A percentile compares a stretch with the other conserved stretches of the same genome.
These are phyloP conservation scores for Loris lydekkerianus DNA, from an alignment of 2,797 vertebrate species.

Conservation along the genomic window DNA sequence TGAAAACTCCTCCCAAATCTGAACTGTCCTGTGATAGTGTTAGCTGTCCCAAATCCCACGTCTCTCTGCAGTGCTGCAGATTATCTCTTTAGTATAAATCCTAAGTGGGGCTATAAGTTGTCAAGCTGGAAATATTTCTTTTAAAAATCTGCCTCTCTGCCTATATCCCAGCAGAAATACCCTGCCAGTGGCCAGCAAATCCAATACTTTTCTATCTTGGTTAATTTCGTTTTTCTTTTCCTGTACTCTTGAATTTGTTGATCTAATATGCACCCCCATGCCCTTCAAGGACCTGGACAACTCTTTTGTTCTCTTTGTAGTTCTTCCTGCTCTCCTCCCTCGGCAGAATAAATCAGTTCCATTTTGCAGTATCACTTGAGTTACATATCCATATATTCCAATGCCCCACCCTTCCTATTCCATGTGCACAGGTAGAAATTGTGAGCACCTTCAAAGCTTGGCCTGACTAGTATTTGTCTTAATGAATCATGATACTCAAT, in stretches of 20 bases:
- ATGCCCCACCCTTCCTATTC: rapidly evolving
- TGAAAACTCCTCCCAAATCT: not conserved
- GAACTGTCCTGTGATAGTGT: not conserved
- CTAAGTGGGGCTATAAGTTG: not conserved
- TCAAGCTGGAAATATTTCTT: not conserved
- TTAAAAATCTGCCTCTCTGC: not conserved
- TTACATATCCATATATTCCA: not conserved
- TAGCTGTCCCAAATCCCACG: not conserved
- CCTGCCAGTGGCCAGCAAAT: not conserved
- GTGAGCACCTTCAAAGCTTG: not conserved
- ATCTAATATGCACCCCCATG: not conserved
- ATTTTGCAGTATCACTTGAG: not conserved
- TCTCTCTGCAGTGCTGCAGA: not conserved
- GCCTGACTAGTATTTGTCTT: not conserved
- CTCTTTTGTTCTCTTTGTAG: not conserved
- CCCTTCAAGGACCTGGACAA: not conserved
- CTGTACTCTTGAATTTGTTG: not conserved
- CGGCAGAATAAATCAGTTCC: not conserved
- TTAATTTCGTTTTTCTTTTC: not conserved
- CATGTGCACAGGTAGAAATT: not conserved
- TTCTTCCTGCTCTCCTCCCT: not conserved
- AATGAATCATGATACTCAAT: not conserved
- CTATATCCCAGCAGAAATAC: not conserved
- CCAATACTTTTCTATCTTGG: not conserved
- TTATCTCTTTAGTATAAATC: not conserved